A percentile compares a stretch with the other conserved stretches of the same genome.
phyloP scores from a whole-genome alignment of 2,113 vertebrate species.

The Aramus guarauna region DNA sequence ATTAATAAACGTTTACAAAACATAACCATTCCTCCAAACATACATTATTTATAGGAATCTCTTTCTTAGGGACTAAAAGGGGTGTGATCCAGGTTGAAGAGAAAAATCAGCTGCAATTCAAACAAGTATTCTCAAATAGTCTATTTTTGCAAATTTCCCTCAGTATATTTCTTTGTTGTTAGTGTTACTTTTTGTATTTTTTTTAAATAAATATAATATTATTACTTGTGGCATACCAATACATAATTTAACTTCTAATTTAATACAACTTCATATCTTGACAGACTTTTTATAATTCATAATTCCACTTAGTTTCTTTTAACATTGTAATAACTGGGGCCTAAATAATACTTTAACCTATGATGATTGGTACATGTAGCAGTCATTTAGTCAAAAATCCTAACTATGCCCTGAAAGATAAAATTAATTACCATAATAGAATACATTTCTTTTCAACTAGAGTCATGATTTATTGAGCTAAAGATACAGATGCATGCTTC shows the following conservation, averaged over 20 bases:
- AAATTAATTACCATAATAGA: not conserved
- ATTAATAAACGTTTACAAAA: not conserved
- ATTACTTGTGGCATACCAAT: not conserved
- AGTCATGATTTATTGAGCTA: not conserved
- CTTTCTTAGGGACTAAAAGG: not conserved
- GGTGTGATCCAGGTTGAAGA: not conserved
- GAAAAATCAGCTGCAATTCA: not conserved
- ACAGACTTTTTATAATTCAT: not conserved
- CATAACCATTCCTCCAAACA: not conserved
- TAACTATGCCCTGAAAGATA: not conserved
- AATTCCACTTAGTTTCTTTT: not conserved
- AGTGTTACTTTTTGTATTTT: not conserved
- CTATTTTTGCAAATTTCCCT: not conserved
- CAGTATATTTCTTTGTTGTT: not conserved
- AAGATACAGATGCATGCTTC: not conserved
- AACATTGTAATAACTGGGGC: not conserved
- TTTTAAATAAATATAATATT: not conserved
- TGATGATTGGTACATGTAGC: not conserved
- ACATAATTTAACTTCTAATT: not conserved
- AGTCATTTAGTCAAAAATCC: not conserved
- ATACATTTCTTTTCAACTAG: not conserved
- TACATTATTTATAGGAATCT: not conserved
- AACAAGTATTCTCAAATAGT: not conserved
- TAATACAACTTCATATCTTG: not conserved
- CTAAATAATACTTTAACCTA: not conserved